Evolutionary conservation across 2,888 invertebrate species (phyloP), one percentile per base, ranked within the genome.

Genomic region (Eupithecia exiguata): DNA sequence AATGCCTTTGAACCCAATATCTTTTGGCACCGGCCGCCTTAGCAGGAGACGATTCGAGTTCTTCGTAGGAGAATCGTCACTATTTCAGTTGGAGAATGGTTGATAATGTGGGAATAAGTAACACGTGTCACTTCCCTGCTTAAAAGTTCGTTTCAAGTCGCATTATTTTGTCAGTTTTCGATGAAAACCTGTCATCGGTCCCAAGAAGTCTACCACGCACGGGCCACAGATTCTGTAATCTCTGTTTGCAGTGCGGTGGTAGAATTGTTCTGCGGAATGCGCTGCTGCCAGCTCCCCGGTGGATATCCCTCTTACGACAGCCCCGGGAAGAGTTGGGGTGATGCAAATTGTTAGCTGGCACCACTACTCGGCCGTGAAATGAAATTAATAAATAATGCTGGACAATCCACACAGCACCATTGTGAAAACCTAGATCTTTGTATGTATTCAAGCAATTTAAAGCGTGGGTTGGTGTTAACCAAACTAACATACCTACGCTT

Each of bases 11-110:
- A 70, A 75, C 70, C 71, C 43, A 86, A 88, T 25, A 88, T 85
- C 86, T 66, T 86, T 91, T 92, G 92, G 92, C 92, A 92, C 76
- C 85, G 84, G 78, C 83, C 82, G 81, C 87, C 91, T 86, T 88
- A 81, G 90, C 91, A 89, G 92, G 92, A 92, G 91, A 86, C 86
- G 78, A 69, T 74, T 75, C 66, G 68, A 70, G 72, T 71, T 74
- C 80, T 73, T 68, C 73, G 79, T 80, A 77, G 79, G 80, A 73
- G 79, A 78, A 79, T 38, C 40, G 40, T 43, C 21, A 16, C 25
- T 66, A 40, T 66, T 66, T 66, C 66, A 16, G 66, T 76, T 76
- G 6, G 5, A 65, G 68, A 68, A 70, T 76, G 68, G 74, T 70
- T 38, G 71, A 58, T 49, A 63, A 58, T n/a, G 68, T 46, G 58